Evolutionary conservation across 2,113 vertebrate genomes (phyloP), one percentile per base, ranked within the genome.

Genomic region (Motacilla alba): DNA sequence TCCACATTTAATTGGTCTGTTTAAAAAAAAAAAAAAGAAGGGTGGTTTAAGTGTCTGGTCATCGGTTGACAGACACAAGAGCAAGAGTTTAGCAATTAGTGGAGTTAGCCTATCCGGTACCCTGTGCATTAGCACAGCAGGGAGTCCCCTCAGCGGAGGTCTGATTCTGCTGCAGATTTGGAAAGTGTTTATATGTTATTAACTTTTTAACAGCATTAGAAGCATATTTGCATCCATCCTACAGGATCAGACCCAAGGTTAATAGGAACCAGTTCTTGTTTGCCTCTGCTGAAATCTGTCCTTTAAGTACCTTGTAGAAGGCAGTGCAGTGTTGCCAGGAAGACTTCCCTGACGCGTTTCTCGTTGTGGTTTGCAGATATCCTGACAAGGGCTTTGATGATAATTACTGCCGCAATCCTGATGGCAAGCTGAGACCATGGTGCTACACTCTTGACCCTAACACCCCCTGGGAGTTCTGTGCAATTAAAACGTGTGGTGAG

Each of bases 331-430:
- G 68, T 85, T 95, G 93, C 72, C 78, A 95, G 95, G 96, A 97
- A 96, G 97, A 87, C 74, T 97, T 97, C 87, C 67, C 16, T 97
- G 97, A 98, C 96, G 83, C 84, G 20, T 97, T 97, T 97, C 89
- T 97, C 30, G 3, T 77, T 98, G 97, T 98, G 96, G 94, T 97
- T 98, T 98, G 87, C 98, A 99, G 99, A 98, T 99, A 99, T 94
- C 99, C 99, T 31, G 98, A 99, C 98, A 99, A 99, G 87, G 99
- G 99, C 97, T 98, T 99, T 97, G 98, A 99, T 97, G 99, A 99
- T 98, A 99, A 99, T 99, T 99, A 99, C 96, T 99, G 99, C 97
- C 98, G 99, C 96, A 99, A 99, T 95, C 99, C 99, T n/a, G 98
- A 99, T 94, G 98, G 98, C 96, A 99, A 99, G 92, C 98, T 97